A percentile compares a stretch with the other conserved stretches of the same genome.
phyloP scores from a whole-genome alignment of 2,113 vertebrate species.

The Charina bottae region DNA sequence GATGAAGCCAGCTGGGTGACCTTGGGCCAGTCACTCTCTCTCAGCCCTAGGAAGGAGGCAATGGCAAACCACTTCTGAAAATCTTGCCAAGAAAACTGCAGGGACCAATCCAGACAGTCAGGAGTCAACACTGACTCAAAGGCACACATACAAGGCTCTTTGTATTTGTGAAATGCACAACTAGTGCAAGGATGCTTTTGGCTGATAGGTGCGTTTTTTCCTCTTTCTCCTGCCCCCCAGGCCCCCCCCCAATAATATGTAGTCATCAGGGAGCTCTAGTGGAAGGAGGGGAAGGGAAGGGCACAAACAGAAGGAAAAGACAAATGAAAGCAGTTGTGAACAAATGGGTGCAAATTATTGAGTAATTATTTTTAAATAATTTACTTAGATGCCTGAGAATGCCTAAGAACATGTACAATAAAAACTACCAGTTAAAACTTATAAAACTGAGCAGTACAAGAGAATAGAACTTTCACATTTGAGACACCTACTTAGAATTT shows the following conservation, averaged over 20 bases:
- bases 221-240: neutral
- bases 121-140: neutral
- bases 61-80: too few species aligned
- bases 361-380: neutral
- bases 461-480: neutral
- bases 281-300: neutral
- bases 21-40: too few species aligned
- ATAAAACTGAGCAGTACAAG: neutral
- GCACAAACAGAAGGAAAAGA: neutral
- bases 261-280: neutral
- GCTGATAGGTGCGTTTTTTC: neutral
- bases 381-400: neutral
- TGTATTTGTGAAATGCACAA: too few species aligned
- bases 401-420: neutral
- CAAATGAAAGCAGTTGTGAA: neutral
- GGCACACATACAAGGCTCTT: neutral
- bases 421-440: neutral
- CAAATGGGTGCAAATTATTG: neutral
- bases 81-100: too few species aligned
- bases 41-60: too few species aligned
- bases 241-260: neutral
- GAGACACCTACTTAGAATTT: neutral
- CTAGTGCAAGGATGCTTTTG: neutral
- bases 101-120: too few species aligned
- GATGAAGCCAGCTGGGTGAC: too few species aligned